Conservation (phyloP, 1,140 invertebrate genomes). For the Cydia splendana region DNA sequence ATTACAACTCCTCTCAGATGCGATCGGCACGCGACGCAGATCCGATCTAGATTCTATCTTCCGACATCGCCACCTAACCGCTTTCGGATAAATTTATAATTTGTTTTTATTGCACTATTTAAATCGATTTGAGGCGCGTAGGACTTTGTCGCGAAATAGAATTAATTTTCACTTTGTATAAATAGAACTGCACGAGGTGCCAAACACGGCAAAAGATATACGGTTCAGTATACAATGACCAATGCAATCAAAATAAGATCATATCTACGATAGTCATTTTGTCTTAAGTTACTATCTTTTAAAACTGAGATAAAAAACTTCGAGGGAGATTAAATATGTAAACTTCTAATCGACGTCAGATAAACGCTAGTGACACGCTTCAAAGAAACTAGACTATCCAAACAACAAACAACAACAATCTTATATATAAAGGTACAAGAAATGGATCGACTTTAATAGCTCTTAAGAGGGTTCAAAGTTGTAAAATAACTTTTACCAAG, state of each 20-base stretch:
- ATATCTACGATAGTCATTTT: not conserved
- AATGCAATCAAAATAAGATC: not conserved
- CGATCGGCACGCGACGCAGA: constrained; percentile 53
- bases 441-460: not conserved
- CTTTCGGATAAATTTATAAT: constrained; percentile 35
- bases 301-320: too few relatives aligned
- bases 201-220: constrained; percentile 2
- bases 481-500: not conserved
- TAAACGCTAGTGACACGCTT: constrained; percentile 36
- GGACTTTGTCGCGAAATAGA: constrained; percentile 7
- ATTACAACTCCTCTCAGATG: constrained; percentile 41
- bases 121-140: constrained; percentile 20
- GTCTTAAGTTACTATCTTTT: not conserved
- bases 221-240: not conserved
- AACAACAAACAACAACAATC: not conserved
- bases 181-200: constrained; percentile 15
- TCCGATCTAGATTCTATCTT: constrained; percentile 50
- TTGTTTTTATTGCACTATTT: constrained; percentile 29
- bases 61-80: constrained; percentile 46
- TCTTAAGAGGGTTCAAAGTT: not conserved
- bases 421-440: not conserved
- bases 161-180: constrained; percentile 29
- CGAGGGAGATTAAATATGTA: constrained; percentile 16
- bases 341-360: constrained; percentile 38
- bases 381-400: not conserved